Conservation (phyloP, 1,140 invertebrate species). For the Lepidurus packardi region DNA sequence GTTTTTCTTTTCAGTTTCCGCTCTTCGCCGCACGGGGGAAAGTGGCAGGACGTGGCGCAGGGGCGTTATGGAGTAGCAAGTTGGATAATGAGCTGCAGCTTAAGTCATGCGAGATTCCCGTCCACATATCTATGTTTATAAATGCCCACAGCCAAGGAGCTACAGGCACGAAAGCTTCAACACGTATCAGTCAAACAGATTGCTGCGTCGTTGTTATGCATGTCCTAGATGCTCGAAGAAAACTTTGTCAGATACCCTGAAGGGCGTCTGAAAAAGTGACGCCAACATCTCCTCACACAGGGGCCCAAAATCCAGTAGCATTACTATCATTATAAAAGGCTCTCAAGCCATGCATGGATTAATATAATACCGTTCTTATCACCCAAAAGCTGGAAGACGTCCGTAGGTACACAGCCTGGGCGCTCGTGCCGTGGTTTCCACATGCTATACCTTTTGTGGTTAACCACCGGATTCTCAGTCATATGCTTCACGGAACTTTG, state of each 20-base stretch:
- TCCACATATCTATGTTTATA: not conserved
- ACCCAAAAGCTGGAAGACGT: not conserved
- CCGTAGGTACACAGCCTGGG: not conserved
- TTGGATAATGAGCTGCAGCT: not conserved
- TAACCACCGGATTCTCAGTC: not conserved
- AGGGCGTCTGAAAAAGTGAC: too few species aligned
- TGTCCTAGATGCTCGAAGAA: too few species aligned
- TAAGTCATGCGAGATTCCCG: slow-evolving; percentile 21
- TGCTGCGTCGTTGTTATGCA: too few species aligned
- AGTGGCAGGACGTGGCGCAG: not conserved
- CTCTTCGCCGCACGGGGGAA: not conserved
- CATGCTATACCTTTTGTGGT: not conserved
- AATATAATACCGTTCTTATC: not conserved
- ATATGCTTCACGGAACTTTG: not conserved
- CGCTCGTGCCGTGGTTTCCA: slow-evolving; percentile 17
- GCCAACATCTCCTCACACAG: too few species aligned
- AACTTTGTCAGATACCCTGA: too few species aligned
- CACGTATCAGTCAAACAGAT: too few species aligned
- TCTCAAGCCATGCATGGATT: not conserved
- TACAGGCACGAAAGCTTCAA: not conserved
- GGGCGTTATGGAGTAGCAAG: slow-evolving; percentile 18
- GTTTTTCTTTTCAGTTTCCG: not conserved
- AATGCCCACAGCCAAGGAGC: not conserved
- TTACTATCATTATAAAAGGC: too few species aligned
- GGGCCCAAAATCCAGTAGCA: too few species aligned